Evolutionary conservation across 2,888 invertebrate species (phyloP).

Genomic region (Aphrophora alni): DNA sequence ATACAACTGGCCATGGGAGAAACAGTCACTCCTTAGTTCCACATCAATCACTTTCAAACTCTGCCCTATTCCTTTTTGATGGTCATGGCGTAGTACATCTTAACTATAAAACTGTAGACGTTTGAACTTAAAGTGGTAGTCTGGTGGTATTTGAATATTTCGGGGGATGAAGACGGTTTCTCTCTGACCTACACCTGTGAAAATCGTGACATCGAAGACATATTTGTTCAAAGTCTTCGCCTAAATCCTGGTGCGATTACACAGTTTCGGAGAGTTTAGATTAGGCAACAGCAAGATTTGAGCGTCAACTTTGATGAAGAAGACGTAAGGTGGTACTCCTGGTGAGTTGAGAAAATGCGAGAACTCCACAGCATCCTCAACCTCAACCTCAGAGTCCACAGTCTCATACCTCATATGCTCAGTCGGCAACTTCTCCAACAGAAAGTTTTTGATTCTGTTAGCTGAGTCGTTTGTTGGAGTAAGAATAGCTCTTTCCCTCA

Average conservation of each 20-base stretch:
- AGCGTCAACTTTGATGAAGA: too few relatives aligned
- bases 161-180: slow-evolving; percentile 41
- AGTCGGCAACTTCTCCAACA: slow-evolving; percentile 11
- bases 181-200: slow-evolving; percentile 35
- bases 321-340: too few relatives aligned
- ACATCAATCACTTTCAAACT: too few relatives aligned
- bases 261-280: slow-evolving; percentile 17
- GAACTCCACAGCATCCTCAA: slow-evolving; percentile 41
- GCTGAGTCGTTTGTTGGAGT: slow-evolving; percentile 26
- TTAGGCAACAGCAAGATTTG: too few relatives aligned
- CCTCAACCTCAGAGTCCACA: background rate
- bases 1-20: too few relatives aligned
- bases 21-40: too few relatives aligned
- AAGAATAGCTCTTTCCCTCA: slow-evolving; percentile 32
- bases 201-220: slow-evolving; percentile 42
- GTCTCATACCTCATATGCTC: background rate
- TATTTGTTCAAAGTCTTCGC: background rate
- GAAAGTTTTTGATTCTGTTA: slow-evolving; percentile 11
- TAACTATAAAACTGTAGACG: too few relatives aligned
- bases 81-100: too few relatives aligned
- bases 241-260: background rate
- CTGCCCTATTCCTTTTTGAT: too few relatives aligned
- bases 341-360: slow-evolving; percentile 45
- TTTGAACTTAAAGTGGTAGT: too few relatives aligned
- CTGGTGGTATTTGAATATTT: slow-evolving; percentile 14